Base-by-base conservation (phyloP, 2,888 invertebrate species). In the Pelosia muscerda region DNA sequence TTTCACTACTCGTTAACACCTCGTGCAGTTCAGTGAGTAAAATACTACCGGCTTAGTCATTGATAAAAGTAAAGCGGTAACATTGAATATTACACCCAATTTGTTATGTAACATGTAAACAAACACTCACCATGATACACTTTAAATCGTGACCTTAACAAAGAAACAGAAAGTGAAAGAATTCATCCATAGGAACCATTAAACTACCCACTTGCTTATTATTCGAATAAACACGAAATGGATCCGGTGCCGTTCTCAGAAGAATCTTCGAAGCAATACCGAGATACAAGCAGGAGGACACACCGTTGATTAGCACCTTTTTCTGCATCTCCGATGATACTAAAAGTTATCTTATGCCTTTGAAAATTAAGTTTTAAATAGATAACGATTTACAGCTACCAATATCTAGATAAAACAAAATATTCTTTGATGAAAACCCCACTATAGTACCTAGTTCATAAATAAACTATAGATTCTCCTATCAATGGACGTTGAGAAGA, bases 281-380 rank as follows among this genome's bases (percentile, higher is more conserved):
- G 79, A 77, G 78, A 86, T 88, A 83, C 85, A 88, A 88, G 84
- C 87, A 88, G 87, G 83, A 88, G 87, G 90, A 89, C 89, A 86
- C 84, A 85, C 90, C 81, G 82, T 88, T 92, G 88, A 92, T 93
- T 93, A 93, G 88, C 92, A 86, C 92, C 87, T 91, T 86, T 88
- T 85, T 88, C 84, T 76, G 69, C 71, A 66, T 68, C 72, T 55
- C 66, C 28, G 25, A 66, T 10, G 68, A 79, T 75, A 73, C 79
- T 68, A 85, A 88, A 84, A 77, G 78, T 70, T 78, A 79, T 81
- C 80, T 79, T 82, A 88, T 77, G 62, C 2, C 19, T 22, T 55
- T 57, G 34, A 55, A 42, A 61, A 73, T 82, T 82, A 84, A 77
- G 84, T 73, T 72, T 82, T 71, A 78, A 76, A 72, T 71, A 74